Evolutionary conservation across 1,140 invertebrate species (phyloP).

Genomic region (Formica exsecta): DNA sequence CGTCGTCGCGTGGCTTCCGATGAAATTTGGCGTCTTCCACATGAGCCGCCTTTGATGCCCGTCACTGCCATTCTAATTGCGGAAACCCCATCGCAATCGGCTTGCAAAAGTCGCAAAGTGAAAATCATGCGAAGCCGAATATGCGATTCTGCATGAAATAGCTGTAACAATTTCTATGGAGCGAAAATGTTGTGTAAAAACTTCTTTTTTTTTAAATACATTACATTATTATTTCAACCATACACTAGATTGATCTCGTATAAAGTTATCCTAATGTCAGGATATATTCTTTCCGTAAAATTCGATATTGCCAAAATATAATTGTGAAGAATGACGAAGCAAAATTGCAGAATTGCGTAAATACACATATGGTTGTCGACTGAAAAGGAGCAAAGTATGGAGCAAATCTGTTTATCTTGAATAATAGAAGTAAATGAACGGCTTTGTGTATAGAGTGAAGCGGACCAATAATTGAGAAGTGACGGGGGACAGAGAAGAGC

Average conservation of each 20-base stretch:
- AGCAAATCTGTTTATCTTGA: constrained; percentile 83
- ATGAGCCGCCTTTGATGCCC: constrained; percentile 78
- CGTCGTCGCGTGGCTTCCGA: constrained; percentile 80
- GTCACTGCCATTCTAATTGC: constrained; percentile 78
- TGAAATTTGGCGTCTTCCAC: constrained; percentile 83
- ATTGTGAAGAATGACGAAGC: constrained; percentile 1
- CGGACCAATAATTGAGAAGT: constrained; percentile 80
- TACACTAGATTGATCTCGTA: not conserved
- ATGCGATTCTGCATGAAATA: not conserved
- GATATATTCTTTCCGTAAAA: not conserved
- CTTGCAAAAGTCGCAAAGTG: constrained; percentile 56
- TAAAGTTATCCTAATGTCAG: not conserved
- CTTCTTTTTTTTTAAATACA: constrained; percentile 9
- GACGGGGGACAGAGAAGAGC: constrained; percentile 71
- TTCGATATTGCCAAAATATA: not conserved
- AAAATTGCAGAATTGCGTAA: not conserved
- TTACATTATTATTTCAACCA: not conserved
- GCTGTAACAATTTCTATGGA: not conserved
- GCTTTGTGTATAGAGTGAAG: constrained; percentile 78
- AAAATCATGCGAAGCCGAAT: constrained; percentile 26
- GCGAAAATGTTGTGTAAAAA: not conserved
- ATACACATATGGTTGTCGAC: constrained; percentile 61
- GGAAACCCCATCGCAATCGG: constrained; percentile 70
- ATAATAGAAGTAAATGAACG: constrained; percentile 85
- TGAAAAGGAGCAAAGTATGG: constrained; percentile 78